Base-by-base conservation (phyloP, 2,888 invertebrate genomes). In the Eupithecia centaureata region DNA sequence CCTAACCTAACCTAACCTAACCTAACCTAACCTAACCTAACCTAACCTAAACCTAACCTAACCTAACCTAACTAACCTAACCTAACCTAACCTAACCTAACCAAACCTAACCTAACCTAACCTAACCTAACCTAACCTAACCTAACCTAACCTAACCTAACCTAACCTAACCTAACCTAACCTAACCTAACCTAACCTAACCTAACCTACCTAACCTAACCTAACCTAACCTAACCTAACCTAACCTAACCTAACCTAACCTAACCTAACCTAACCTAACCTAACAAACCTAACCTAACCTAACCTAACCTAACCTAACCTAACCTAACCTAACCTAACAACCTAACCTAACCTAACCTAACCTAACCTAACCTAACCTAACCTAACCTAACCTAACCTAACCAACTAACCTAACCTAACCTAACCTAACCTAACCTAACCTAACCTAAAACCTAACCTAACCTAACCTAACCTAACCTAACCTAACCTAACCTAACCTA, bases 61-160 rank as follows among this genome's bases (percentile, higher is more conserved):
- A 71, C 74, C 73, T 71, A 73, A 71, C 72, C 73, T 70, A 73
- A 72, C 71, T 67, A 71, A 65, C 71, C 68, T 67, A 71, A 65
- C 73, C 71, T 63, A 64, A 63, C 73, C 70, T 64, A 73, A 67
- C 71, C 73, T 70, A 71, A 72, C 73, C 73, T 71, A 71, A 71
- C 72, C 74, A 70, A 71, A 71, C 73, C 71, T 71, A 71, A 71
- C 71, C 72, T 70, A 67, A 65, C 70, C 69, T 71, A 67, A 65
- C 67, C 68, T 62, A 64, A 68, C 71, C 68, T 70, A 70, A 67
- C 67, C 72, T 71, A 69, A 69, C 72, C 70, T 71, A 71, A 69
- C 73, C 72, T 72, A 70, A 69, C 76, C 74, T 72, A 73, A 72
- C 73, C 74, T 72, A 73, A 73, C 74, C 72, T 72, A 73, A 72